phyloP scores from a whole-genome alignment of 2,888 invertebrate species.

The Fissipunctia ypsillon region DNA sequence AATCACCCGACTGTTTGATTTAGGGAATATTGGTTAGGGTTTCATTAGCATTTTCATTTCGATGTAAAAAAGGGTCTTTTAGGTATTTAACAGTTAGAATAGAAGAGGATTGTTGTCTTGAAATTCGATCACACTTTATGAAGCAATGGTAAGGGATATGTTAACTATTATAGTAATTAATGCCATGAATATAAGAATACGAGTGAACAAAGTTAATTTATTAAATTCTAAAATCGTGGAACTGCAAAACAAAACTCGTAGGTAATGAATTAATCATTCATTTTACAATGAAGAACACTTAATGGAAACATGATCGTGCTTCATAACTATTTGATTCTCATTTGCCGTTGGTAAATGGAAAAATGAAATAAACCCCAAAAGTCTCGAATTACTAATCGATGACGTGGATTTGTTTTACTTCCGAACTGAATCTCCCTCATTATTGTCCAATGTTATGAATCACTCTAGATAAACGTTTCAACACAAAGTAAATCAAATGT shows the following conservation, averaged over 20 bases:
- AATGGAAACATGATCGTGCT: conserved; percentile 64
- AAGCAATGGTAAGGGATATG: conserved; percentile 15
- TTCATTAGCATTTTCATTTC: conserved; percentile 48
- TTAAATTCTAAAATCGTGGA: conserved; percentile 16
- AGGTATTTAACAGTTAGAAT: conserved; percentile 21
- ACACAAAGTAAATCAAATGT: conserved; percentile 84
- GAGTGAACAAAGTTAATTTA: conserved; percentile 1
- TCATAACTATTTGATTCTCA: conserved; percentile 63
- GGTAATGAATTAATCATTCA: conserved; percentile 52
- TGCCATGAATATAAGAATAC: conserved; percentile 18
- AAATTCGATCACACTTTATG: conserved; percentile 12
- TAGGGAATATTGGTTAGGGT: conserved; percentile 41
- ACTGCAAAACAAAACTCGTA: conserved; percentile 43
- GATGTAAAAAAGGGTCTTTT: conserved; percentile 33
- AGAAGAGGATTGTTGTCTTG: conserved; percentile 3
- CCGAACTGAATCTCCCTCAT: conserved; percentile 83
- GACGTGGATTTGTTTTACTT: conserved; percentile 85
- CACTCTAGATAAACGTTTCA: conserved; percentile 85
- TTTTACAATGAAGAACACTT: conserved; percentile 58
- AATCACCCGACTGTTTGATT: conserved; percentile 43
- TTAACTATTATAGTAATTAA: conserved; percentile 12
- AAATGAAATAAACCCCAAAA: conserved; percentile 74
- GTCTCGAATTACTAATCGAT: conserved; percentile 88
- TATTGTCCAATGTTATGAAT: conserved; percentile 87
- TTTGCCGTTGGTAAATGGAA: conserved; percentile 69